Evolutionary conservation across 2,888 invertebrate species (phyloP).

Genomic region (Sylvicola fuscatus): DNA sequence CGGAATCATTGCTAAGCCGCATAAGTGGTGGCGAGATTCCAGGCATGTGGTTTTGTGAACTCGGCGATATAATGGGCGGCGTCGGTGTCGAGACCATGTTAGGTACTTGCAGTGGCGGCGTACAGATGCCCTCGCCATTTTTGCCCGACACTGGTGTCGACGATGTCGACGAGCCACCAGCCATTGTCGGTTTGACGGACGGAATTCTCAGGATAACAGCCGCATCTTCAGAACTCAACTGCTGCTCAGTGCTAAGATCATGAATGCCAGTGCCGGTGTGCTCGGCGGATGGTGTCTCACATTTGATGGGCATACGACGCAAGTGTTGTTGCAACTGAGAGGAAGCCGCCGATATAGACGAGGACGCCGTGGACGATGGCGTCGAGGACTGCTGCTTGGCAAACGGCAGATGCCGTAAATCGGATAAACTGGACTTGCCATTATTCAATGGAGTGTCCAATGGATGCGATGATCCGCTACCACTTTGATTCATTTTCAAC

Average conservation of each 20-base stretch:
- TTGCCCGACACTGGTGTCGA: conserved; percentile 15
- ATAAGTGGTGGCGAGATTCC: conserved; percentile 28
- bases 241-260: too few relatives aligned
- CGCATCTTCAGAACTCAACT: conserved; percentile 25
- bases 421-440: too few relatives aligned
- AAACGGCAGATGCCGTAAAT: too few relatives aligned
- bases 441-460: too few relatives aligned
- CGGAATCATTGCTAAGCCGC: conserved; percentile 26
- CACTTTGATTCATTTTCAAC: too few relatives aligned
- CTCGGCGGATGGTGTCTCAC: conserved; percentile 26
- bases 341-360: conserved; percentile 12
- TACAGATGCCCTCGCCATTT: conserved; percentile 28
- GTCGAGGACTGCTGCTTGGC: conserved; percentile 8
- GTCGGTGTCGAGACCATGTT: conserved; percentile 5
- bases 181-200: conserved; percentile 55
- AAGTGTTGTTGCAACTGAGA: conserved; percentile 16
- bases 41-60: conserved; percentile 15
- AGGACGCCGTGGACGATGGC: conserved; percentile 7
- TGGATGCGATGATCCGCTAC: too few relatives aligned
- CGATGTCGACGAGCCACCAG: conserved; percentile 13
- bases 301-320: conserved; percentile 18
- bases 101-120: conserved; percentile 14
- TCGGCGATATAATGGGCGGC: conserved; percentile 9
- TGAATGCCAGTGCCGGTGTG: conserved; percentile 10
- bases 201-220: conserved; percentile 81